These are phyloP conservation scores for Drosophila silvestris DNA, from an alignment of 2,888 invertebrate species.

Conservation along the genomic window DNA sequence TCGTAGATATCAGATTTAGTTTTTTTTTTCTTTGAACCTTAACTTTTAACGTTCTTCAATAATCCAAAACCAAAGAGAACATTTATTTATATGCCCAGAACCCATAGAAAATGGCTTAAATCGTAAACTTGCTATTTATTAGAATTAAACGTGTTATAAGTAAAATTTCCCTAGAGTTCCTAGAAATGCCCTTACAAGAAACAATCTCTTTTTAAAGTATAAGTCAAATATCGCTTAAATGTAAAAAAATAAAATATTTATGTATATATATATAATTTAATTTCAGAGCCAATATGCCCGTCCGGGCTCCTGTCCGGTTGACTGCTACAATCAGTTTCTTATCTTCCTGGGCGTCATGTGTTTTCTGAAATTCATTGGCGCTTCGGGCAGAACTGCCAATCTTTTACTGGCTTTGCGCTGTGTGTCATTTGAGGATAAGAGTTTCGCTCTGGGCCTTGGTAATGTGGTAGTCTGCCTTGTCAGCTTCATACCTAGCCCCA, in stretches of 20 bases:
- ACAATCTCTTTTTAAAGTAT: neutral
- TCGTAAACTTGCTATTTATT: neutral
- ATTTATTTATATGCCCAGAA: neutral
- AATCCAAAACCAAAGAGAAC: neutral
- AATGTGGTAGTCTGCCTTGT: conserved; percentile 88
- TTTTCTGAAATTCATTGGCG: conserved; percentile 86
- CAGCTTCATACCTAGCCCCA: conserved; percentile 90
- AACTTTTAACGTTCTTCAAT: too few species aligned
- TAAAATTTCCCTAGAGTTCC: neutral
- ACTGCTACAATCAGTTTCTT: conserved; percentile 86
- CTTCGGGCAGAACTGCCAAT: conserved; percentile 87
- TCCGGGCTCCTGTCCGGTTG: conserved; percentile 86
- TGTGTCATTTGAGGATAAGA: conserved; percentile 89
- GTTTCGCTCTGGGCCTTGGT: conserved; percentile 89
- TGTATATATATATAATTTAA: neutral
- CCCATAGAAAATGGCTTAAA: neutral
- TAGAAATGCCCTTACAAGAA: neutral
- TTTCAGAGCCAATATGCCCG: conserved; percentile 52
- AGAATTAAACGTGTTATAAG: neutral
- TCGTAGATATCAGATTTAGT: neutral
- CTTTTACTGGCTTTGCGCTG: conserved; percentile 87
- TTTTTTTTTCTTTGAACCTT: neutral
- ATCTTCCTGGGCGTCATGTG: conserved; percentile 86
- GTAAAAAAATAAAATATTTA: too few species aligned
- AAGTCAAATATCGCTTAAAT: neutral